Conservation (phyloP, 2,797 vertebrate genomes). For the Rhincodon typus region DNA sequence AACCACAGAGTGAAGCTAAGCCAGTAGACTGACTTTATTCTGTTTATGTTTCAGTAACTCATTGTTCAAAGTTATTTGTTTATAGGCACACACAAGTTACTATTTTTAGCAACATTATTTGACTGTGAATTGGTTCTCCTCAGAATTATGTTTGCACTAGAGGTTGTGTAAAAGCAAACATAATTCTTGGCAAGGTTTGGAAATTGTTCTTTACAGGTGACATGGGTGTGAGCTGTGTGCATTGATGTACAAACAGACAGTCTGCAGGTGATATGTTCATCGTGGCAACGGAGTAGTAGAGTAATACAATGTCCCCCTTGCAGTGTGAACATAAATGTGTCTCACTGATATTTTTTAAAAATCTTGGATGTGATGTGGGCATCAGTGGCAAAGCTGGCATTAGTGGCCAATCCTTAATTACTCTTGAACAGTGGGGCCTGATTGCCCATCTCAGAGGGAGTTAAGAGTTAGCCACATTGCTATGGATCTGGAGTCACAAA, state of each 20-base stretch:
- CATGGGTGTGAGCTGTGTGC: neutral
- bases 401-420: too few species aligned
- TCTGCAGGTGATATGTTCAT: neutral
- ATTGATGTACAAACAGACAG: neutral
- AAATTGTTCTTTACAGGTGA: neutral
- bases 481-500: too few species aligned
- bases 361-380: too few species aligned
- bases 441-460: too few species aligned
- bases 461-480: too few species aligned
- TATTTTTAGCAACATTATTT: neutral
- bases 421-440: too few species aligned
- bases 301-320: neutral
- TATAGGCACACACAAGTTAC: neutral
- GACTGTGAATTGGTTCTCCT: neutral
- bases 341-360: neutral
- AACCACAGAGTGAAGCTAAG: neutral
- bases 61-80: neutral
- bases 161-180: neutral
- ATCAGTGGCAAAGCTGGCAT: too few species aligned
- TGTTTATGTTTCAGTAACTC: neutral
- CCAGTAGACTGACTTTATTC: neutral
- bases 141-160: neutral
- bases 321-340: neutral
- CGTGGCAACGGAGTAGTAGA: neutral
- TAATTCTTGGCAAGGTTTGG: neutral